Evolutionary conservation across 2,888 invertebrate genomes (phyloP).

Genomic region (Muschampia plurimacula): DNA sequence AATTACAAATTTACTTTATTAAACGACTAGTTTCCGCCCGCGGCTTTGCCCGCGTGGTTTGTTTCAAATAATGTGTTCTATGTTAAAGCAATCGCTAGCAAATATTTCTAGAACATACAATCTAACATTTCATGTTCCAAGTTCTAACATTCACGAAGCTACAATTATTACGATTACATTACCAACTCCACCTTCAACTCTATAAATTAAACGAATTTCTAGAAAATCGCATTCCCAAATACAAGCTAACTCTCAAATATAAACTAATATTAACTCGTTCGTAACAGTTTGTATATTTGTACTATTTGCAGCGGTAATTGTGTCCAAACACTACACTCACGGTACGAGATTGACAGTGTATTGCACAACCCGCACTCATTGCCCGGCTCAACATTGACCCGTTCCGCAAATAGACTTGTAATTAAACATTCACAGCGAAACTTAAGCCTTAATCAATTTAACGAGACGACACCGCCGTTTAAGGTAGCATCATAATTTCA

Average conservation of each 20-base stretch:
- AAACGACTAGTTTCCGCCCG: no score
- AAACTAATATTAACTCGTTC: neutral
- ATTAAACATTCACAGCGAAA: slow-evolving; percentile 38
- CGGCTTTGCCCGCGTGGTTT: no score
- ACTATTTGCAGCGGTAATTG: neutral
- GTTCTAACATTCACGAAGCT: neutral
- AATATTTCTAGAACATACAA: neutral
- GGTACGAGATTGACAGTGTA: slow-evolving; percentile 63
- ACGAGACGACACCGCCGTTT: slow-evolving; percentile 26
- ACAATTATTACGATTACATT: neutral
- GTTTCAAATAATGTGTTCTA: no score
- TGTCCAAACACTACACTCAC: slow-evolving; percentile 38
- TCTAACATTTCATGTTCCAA: neutral
- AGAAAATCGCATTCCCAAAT: neutral
- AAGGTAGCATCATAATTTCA: slow-evolving; percentile 25
- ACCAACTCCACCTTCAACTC: neutral
- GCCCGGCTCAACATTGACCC: slow-evolving; percentile 71
- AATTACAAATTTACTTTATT: no score
- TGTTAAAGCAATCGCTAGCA: neutral
- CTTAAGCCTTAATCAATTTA: slow-evolving; percentile 25
- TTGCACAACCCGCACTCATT: slow-evolving; percentile 51
- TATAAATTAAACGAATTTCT: neutral
- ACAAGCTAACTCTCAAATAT: neutral
- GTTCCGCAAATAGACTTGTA: slow-evolving; percentile 60
- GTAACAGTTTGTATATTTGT: neutral